Conservation (phyloP, 2,888 invertebrate genomes). For the Heliconius charithonia region DNA sequence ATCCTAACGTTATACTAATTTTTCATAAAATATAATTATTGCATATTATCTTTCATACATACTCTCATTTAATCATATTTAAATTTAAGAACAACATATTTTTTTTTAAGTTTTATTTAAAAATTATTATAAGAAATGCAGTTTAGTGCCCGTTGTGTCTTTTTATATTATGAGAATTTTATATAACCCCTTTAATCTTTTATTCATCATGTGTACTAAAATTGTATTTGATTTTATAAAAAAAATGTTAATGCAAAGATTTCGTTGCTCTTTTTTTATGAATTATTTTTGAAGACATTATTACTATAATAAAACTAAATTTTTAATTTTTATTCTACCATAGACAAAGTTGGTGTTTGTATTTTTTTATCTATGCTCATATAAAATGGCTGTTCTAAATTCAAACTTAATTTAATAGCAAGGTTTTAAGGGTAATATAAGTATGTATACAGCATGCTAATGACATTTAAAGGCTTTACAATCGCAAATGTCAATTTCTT, state of each 20-base stretch:
- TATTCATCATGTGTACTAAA: background rate
- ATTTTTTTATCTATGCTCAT: slow-evolving; percentile 21
- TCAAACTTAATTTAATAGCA: slow-evolving; percentile 25
- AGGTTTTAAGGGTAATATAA: slow-evolving; percentile 44
- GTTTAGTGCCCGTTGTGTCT: slow-evolving; percentile 38
- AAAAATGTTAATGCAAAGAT: slow-evolving; percentile 25
- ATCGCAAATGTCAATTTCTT: background rate
- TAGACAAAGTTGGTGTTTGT: slow-evolving; percentile 22
- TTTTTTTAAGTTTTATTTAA: slow-evolving; percentile 6
- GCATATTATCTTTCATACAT: slow-evolving; percentile 19
- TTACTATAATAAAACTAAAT: slow-evolving; percentile 16
- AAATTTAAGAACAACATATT: slow-evolving; percentile 4
- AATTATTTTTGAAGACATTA: slow-evolving; percentile 23
- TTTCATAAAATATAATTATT: slow-evolving; percentile 10
- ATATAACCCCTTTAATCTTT: background rate
- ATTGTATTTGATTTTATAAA: slow-evolving; percentile 5
- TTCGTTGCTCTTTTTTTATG: slow-evolving; percentile 32
- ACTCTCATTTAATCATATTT: slow-evolving; percentile 18
- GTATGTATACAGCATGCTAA: slow-evolving; percentile 31
- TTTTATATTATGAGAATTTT: slow-evolving; percentile 22
- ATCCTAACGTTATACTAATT: background rate
- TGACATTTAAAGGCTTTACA: slow-evolving; percentile 1
- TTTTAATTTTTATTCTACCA: slow-evolving; percentile 1
- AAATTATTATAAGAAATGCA: slow-evolving; percentile 33
- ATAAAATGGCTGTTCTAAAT: slow-evolving; percentile 24